Conservation (phyloP, 64 coral and sea anemone species). For the Anthopleura sola region DNA sequence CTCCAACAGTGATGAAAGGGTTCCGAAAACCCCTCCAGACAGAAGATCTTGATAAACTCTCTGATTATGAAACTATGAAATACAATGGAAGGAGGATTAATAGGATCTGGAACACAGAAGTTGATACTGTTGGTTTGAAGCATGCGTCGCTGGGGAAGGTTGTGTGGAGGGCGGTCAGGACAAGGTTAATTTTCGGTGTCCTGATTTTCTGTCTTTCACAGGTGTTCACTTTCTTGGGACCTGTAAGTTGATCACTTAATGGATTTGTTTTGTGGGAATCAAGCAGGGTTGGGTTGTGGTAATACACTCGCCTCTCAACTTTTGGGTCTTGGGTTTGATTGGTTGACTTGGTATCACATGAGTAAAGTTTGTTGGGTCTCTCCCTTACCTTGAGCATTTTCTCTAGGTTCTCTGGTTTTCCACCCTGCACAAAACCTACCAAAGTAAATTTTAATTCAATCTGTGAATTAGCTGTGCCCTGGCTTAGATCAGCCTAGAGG, state of each 20-base stretch:
- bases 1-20: constrained; percentile 63
- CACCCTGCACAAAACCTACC: not conserved
- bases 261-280: not conserved
- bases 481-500: not conserved
- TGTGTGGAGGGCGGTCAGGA: constrained; percentile 44
- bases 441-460: not conserved
- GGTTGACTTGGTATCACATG: too few species aligned
- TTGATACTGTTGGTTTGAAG: constrained; percentile 47
- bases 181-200: constrained; percentile 51
- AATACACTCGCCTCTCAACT: too few species aligned
- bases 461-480: too few species aligned
- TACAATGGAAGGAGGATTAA: constrained; percentile 52
- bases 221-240: constrained; percentile 71
- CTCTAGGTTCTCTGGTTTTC: too few species aligned
- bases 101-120: constrained; percentile 75
- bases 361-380: too few species aligned
- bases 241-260: constrained; percentile 66
- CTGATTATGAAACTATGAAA: constrained; percentile 58
- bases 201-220: constrained; percentile 57
- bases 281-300: too few species aligned
- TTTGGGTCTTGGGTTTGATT: too few species aligned
- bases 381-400: too few species aligned
- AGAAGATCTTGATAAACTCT: constrained; percentile 78
- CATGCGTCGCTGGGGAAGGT: constrained; percentile 49
- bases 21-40: constrained; percentile 64